Evolutionary conservation across 1,140 invertebrate species (phyloP), one percentile per base, ranked within the genome.

Genomic region (Samia ricini): DNA sequence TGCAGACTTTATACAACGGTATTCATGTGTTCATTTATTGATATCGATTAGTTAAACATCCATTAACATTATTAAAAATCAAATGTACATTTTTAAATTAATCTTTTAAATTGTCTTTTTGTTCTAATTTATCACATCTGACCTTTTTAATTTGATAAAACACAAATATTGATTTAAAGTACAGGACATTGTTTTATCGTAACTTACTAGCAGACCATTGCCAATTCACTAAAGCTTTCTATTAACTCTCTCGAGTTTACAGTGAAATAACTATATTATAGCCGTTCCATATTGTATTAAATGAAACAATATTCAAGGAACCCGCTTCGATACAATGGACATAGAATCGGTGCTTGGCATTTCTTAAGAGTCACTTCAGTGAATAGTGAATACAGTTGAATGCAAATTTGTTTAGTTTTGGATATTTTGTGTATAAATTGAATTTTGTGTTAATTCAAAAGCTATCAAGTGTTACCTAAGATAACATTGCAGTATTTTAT

Each of bases 291-390:
- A 55, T 55, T 24, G 52, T 55, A 24, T 55, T 22, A 24, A 55
- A 55, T 55, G 52, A 55, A 55, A 55, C 52, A 55, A 55, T n/a
- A n/a, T 55, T 24, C 21, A 55, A 23, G 10, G 24, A 24, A 42
- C 7, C 10, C 10, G 12, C 10, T 15, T 42, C 33, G 10, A 42
- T 42, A 42, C 33, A 42, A 42, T 42, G 33, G 33, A 2, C 33
- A 42, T 42, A 42, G 33, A 42, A 42, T 42, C 10, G 33, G 33
- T 42, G 8, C 33, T 42, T 42, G 33, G 3, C 33, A 42, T 42
- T 42, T 42, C 33, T 42, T 42, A 42, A 42, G 33, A 42, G 33
- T 42, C 12, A 42, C 33, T 42, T 42, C n/a, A 42, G 33, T 42
- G 33, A 42, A 42, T 42, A n/a, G n/a, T n/a, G 33, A 8, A 7